Conservation (phyloP, 2,888 invertebrate species). For the Unio pictorum region DNA sequence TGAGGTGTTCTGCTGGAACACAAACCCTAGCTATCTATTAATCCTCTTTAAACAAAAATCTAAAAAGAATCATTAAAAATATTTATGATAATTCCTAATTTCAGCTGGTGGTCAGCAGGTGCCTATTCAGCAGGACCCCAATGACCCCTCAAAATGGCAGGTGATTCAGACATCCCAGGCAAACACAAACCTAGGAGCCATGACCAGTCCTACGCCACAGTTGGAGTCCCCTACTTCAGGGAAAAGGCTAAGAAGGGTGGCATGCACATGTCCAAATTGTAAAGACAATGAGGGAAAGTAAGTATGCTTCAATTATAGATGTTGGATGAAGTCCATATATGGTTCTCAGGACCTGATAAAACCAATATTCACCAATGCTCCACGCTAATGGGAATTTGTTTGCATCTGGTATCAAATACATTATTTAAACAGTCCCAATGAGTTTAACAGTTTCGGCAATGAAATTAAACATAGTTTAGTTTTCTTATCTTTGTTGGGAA, state of each 20-base stretch:
- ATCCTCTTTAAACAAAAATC: background rate
- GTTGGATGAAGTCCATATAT: too few relatives aligned
- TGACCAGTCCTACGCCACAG: slow-evolving; percentile 1
- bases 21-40: background rate
- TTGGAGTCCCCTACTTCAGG: slow-evolving; percentile 35
- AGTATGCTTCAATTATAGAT: slow-evolving; percentile 10
- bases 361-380: too few relatives aligned
- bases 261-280: slow-evolving; percentile 98
- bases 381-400: too few relatives aligned
- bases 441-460: too few relatives aligned
- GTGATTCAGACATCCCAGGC: slow-evolving; percentile 65
- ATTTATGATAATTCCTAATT: slow-evolving; percentile 1
- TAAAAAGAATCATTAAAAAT: too few relatives aligned
- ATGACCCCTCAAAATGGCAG: slow-evolving; percentile 89
- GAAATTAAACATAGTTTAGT: too few relatives aligned
- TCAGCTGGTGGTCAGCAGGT: slow-evolving; percentile 26
- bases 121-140: slow-evolving; percentile 86
- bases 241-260: slow-evolving; percentile 83
- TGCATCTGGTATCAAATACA: too few relatives aligned
- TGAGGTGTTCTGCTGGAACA: too few relatives aligned
- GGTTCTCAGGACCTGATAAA: too few relatives aligned
- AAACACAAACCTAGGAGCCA: slow-evolving; percentile 43
- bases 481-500: too few relatives aligned
- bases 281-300: slow-evolving; percentile 83
- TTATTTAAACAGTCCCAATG: too few relatives aligned